A percentile compares a stretch with the other conserved stretches of the same genome.
These are phyloP conservation scores for Ophonus ardosiacus DNA, from an alignment of 2,888 invertebrate genomes.

Conservation along the genomic window DNA sequence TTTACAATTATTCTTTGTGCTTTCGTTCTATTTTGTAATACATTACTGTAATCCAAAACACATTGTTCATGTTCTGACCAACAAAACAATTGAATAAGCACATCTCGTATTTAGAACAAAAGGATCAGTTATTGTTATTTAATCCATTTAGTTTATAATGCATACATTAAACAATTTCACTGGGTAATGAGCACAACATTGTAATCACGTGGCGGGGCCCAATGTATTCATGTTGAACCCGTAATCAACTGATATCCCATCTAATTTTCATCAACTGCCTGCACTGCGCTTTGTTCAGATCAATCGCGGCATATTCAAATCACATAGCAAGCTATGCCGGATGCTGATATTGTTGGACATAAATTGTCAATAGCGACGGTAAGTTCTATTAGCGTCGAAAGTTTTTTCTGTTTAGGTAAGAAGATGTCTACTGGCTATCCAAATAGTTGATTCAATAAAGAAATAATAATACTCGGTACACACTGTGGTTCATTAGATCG, in stretches of 20 bases:
- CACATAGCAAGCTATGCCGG: background rate
- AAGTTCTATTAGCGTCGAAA: no score
- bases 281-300: background rate
- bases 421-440: no score
- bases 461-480: no score
- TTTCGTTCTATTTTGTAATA: no score
- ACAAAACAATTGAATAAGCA: slow-evolving; percentile 8
- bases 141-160: background rate
- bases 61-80: background rate
- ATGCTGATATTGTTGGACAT: no score
- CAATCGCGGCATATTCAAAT: background rate
- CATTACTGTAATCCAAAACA: background rate
- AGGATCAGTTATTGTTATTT: background rate
- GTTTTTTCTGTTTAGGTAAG: no score
- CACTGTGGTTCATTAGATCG: no score
- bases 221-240: slow-evolving; percentile 7
- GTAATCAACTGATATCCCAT: slow-evolving; percentile 12
- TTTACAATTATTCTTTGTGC: no score
- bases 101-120: background rate
- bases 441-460: no score
- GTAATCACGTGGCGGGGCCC: background rate
- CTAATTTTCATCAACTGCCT: slow-evolving; percentile 5
- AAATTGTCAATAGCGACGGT: no score
- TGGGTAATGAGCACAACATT: slow-evolving; percentile 18
- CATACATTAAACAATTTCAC: slow-evolving; percentile 33